phyloP scores from a whole-genome alignment of 2,888 invertebrate species.

The Harpagoxenus sublaevis region DNA sequence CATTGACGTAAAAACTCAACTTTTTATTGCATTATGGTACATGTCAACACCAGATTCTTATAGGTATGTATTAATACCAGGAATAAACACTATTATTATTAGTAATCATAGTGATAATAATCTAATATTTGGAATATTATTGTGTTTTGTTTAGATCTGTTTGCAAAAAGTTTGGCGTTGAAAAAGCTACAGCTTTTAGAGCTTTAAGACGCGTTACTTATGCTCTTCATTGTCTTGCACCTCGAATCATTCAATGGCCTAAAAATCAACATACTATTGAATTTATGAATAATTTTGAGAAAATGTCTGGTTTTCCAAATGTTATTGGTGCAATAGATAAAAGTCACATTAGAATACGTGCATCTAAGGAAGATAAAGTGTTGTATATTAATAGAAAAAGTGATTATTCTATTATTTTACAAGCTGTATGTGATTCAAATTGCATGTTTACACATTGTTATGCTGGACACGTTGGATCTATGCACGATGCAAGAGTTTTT shows the following conservation, averaged over 20 bases:
- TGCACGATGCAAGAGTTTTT: not conserved
- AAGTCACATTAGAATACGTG: not conserved
- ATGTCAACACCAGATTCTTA: no score
- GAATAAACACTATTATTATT: no score
- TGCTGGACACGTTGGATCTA: not conserved
- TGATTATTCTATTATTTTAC: not conserved
- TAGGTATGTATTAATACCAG: no score
- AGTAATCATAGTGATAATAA: no score
- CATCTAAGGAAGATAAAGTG: not conserved
- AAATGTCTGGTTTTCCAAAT: not conserved
- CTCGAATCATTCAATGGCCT: not conserved
- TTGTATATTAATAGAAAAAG: not conserved
- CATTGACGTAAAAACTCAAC: no score
- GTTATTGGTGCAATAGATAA: not conserved
- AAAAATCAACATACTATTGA: no score
- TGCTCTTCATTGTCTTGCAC: not conserved
- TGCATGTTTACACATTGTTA: not conserved
- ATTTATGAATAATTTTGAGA: not conserved
- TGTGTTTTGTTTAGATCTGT: no score
- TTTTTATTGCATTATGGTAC: no score
- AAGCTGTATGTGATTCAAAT: not conserved
- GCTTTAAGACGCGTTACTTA: not conserved
- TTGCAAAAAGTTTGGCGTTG: conserved; percentile 1
- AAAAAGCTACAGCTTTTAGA: conserved; percentile 6
- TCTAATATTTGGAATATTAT: no score